phyloP scores from a whole-genome alignment of 2,797 vertebrate genomes.

The Myotis daubentonii region DNA sequence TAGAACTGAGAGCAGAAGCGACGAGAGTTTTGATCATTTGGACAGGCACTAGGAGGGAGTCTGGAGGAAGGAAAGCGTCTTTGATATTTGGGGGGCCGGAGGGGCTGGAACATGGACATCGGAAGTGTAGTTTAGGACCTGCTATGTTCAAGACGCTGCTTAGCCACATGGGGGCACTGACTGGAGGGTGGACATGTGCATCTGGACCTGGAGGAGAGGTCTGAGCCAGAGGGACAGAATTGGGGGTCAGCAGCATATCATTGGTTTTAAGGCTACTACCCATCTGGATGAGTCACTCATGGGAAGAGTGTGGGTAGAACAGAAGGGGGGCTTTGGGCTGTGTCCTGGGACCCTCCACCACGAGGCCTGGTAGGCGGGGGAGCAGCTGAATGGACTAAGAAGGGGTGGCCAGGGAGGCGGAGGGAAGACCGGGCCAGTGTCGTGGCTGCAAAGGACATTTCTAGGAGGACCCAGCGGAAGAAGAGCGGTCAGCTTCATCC shows the following conservation, averaged over 20 bases:
- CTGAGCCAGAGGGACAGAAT: neutral
- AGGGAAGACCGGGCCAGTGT: neutral
- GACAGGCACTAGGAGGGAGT: neutral
- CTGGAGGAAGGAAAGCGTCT: neutral
- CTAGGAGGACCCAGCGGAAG: neutral
- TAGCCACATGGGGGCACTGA: neutral
- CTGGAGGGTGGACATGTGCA: neutral
- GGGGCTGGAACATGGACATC: neutral
- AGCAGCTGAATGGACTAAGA: neutral
- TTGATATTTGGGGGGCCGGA: neutral
- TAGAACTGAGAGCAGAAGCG: neutral
- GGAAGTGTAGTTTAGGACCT: neutral
- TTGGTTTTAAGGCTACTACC: neutral
- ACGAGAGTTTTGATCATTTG: no score
- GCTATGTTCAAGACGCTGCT: neutral
- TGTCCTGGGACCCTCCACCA: neutral
- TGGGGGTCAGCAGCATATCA: accelerated
- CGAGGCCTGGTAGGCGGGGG: neutral
- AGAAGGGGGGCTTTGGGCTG: neutral
- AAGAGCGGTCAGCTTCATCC: neutral
- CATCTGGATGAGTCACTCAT: neutral
- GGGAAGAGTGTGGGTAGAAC: neutral
- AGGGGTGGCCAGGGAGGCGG: neutral
- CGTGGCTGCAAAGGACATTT: neutral
- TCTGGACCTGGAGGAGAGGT: neutral